Evolutionary conservation across 2,113 vertebrate species (phyloP).

Genomic region (Calidris pygmaea): DNA sequence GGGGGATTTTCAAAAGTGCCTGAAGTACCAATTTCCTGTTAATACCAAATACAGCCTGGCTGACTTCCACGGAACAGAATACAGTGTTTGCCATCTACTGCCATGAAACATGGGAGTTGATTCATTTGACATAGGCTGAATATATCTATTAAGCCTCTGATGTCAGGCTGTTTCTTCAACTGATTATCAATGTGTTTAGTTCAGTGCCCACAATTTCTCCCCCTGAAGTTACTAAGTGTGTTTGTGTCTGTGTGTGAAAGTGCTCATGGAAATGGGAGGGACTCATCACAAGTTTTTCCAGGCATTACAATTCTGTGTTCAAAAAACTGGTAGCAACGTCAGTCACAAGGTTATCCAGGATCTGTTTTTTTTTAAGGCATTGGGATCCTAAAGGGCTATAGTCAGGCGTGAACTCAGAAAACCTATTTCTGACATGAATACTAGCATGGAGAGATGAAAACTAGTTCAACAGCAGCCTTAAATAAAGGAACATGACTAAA

Average conservation of each 20-base stretch:
- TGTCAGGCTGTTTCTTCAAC: background rate
- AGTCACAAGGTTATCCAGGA: background rate
- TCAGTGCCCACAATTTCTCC: background rate
- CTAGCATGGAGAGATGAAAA: background rate
- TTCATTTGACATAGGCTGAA: background rate
- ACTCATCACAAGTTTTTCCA: background rate
- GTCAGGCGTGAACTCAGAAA: background rate
- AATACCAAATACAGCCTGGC: background rate
- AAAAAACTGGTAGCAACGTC: background rate
- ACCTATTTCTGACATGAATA: slow-evolving; percentile 3
- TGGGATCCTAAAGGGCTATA: background rate
- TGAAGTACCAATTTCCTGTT: background rate
- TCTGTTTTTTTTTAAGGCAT: background rate
- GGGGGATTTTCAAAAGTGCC: background rate
- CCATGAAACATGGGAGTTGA: accelerated
- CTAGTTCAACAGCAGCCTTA: background rate
- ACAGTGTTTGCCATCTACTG: background rate
- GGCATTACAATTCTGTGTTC: background rate
- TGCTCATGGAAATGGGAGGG: background rate
- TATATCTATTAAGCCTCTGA: background rate
- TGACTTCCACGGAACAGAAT: background rate
- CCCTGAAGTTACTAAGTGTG: accelerated
- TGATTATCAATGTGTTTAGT: background rate
- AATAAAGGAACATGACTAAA: slow-evolving; percentile 65
- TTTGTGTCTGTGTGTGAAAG: background rate